A percentile compares a stretch with the other conserved stretches of the same genome.
Conservation (phyloP, 2,888 invertebrate species). For the Xestobium rufovillosum region DNA sequence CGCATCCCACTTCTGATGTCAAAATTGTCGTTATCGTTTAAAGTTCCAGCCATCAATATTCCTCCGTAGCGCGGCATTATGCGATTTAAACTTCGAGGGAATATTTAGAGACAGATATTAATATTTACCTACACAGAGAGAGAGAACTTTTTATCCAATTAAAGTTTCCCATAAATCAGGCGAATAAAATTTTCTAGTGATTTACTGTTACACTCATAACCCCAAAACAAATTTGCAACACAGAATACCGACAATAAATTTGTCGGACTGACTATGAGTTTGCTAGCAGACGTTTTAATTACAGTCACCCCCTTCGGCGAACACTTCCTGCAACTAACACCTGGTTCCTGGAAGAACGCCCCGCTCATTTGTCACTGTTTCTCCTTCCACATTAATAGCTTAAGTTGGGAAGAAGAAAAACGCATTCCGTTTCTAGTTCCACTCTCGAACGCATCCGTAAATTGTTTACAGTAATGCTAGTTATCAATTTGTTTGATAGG, state of each 20-base stretch:
- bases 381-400: background rate
- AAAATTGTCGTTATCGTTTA: no score
- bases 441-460: no score
- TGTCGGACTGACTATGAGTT: constrained; percentile 38
- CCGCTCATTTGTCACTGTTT: background rate
- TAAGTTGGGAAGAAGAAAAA: no score
- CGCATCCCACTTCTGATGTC: no score
- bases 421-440: no score
- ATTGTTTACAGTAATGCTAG: no score
- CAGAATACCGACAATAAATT: constrained; percentile 40
- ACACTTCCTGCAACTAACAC: constrained; percentile 27
- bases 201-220: constrained; percentile 34
- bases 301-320: constrained; percentile 32
- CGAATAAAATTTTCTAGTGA: constrained; percentile 33
- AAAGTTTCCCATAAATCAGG: constrained; percentile 30
- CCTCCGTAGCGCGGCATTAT: no score
- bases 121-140: no score
- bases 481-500: no score
- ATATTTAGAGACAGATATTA: no score
- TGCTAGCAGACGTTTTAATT: constrained; percentile 42
- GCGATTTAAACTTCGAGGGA: no score
- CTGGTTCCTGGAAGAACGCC: constrained; percentile 26
- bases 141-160: constrained; percentile 23
- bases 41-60: no score
- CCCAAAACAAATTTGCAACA: constrained; percentile 40